Base-by-base conservation (phyloP, 2,888 invertebrate species). In the Volucella bombylans region DNA sequence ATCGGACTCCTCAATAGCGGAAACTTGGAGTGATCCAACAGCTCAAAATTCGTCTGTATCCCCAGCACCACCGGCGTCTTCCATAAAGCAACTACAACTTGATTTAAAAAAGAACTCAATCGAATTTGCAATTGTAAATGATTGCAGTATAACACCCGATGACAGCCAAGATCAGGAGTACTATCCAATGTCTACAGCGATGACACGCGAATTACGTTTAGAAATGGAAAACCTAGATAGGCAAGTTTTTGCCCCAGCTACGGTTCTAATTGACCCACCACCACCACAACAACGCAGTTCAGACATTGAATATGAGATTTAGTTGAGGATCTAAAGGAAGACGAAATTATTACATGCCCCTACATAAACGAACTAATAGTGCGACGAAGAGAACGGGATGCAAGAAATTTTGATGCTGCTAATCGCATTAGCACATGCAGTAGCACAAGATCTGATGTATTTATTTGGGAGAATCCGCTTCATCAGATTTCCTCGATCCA, bases 131-230 rank as follows among this genome's bases (percentile, higher is more conserved):
- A 52, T 81, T 1, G 65, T 49, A 6, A 69, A 68, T 6, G 88
- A 88, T 80, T 80, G 86, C 2, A 94, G 94, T 61, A 94, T 94
- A 87, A 96, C 96, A 86, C 96, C 96, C 0, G 96, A 96, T 87
- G 96, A 96, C 90, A 95, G 95, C 1, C 95, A 96, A 87, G 96
- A 96, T 89, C 95, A 96, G 86, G 96, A 96, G 89, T 97, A 96
- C 90, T 96, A 96, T 89, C 96, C 97, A 2, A 95, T 97, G 95
- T 96, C 96, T 0, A 97, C 96, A 4, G 96, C 97, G 2, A 96
- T 97, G 93, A 97, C 97, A 0, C 94, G 96, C 88, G 97, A 97
- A 90, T 91, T 97, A 88, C 94, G 95, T 88, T 93, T 97, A 61
- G 97, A 97, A 90, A 91, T 97, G 86, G 97, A 97, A 89, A 96